phyloP scores from a whole-genome alignment of 1,140 invertebrate species.

The Amyelois transitella region DNA sequence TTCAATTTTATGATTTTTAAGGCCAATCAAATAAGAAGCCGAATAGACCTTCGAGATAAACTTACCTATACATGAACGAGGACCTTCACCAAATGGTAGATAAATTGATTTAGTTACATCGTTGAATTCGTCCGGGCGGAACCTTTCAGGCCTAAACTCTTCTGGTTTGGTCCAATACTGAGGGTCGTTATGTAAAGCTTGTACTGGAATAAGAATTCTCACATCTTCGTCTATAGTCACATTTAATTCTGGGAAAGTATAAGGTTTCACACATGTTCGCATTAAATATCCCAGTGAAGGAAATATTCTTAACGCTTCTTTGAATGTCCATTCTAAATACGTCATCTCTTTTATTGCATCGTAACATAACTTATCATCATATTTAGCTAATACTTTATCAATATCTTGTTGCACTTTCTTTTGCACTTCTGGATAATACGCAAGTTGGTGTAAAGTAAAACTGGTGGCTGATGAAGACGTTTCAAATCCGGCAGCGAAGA shows the following conservation, averaged over 20 bases:
- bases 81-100: conserved; percentile 81
- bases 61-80: not conserved
- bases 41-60: not conserved
- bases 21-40: not conserved
- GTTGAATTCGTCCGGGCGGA: conserved; percentile 23
- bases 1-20: too few relatives aligned
- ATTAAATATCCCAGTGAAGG: conserved; percentile 32
- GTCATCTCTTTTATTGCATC: conserved; percentile 31
- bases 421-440: conserved; percentile 73
- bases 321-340: conserved; percentile 21
- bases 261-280: conserved; percentile 2
- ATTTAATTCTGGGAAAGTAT: conserved; percentile 5
- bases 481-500: conserved; percentile 30
- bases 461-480: not conserved
- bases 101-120: conserved; percentile 63
- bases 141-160: conserved; percentile 76
- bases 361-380: conserved; percentile 40
- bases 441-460: conserved; percentile 63
- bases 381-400: conserved; percentile 58
- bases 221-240: conserved; percentile 11
- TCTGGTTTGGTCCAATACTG: conserved; percentile 20
- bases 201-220: conserved; percentile 41
- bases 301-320: conserved; percentile 73
- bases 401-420: conserved; percentile 57
- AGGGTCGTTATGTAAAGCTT: conserved; percentile 34